Evolutionary conservation across 2,797 vertebrate species (phyloP), one percentile per base, ranked within the genome.

Genomic region (Pterois miles): DNA sequence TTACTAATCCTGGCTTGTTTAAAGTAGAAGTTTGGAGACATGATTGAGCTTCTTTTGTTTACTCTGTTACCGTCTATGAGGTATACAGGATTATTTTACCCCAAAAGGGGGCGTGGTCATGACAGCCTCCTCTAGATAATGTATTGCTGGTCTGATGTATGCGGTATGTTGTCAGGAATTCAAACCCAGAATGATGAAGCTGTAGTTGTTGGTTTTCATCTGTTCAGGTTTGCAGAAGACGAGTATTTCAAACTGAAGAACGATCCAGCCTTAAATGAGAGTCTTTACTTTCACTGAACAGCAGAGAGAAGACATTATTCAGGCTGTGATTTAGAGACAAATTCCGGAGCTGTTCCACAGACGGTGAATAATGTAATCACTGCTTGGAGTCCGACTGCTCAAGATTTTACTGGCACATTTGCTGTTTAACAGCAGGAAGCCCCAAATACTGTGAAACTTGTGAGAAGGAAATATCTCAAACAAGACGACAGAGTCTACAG

Each of bases 111-210:
- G 36, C 12, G 12, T 38, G 36, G 36, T 38, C 36, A 38, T 6
- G 36, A 14, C 5, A 38, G 12, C 36, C 36, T 38, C 1, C 36
- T 38, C 36, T 38, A 13, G 36, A 38, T 38, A 13, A 38, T 4
- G 36, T 14, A 14, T 38, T 12, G 12, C 36, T 13, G 36, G 36
- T 38, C 36, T 38, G 36, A 38, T 14, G 36, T 38, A 43, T 43
- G 40, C 18, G 13, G 56, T 18, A 56, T 56, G 52, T 54, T 23
- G 52, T 77, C 36, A 71, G 57, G 65, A 80, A 60, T 59, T 60
- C 52, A 67, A 59, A 74, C 43, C 57, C 12, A 2, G 12, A 59
- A 63, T n/a, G 52, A 71, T 27, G 22, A 23, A 60, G 33, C 14
- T 43, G 20, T 36, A 22, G 22, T 18, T 1, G 36, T 38, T 27